Evolutionary conservation across 2,888 invertebrate species (phyloP).

Genomic region (Andrena chrysosceles): DNA sequence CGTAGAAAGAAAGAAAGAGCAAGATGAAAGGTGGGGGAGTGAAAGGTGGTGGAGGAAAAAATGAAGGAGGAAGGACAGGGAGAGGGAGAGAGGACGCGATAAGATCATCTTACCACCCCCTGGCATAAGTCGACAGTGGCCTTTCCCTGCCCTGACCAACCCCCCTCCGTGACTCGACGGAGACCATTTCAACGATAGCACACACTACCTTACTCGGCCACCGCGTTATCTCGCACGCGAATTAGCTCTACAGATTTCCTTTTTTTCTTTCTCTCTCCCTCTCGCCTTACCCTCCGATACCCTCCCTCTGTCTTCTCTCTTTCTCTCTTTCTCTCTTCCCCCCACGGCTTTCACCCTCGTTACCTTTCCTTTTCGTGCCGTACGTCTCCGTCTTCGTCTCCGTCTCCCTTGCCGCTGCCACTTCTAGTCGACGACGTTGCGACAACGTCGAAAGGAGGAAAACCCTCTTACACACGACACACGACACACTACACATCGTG

Average conservation of each 20-base stretch:
- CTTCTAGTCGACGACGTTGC: constrained; percentile 70
- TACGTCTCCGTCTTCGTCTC: constrained; percentile 6
- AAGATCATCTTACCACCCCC: constrained; percentile 78
- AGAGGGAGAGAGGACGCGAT: constrained; percentile 67
- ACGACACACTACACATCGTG: constrained; percentile 47
- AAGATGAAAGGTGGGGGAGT: constrained; percentile 31
- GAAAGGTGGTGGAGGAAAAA: constrained; percentile 69
- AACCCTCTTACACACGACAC: constrained; percentile 65
- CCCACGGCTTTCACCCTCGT: constrained; percentile 9
- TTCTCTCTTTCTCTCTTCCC: constrained; percentile 11
- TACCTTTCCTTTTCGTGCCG: constrained; percentile 38
- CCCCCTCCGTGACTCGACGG: constrained; percentile 80
- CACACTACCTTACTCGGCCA: constrained; percentile 70
- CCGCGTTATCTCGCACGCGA: constrained; percentile 84
- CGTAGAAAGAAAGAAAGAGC: constrained; percentile 61
- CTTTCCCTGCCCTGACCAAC: constrained; percentile 82
- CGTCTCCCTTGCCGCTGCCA: constrained; percentile 60
- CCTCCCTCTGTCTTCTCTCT: constrained; percentile 13
- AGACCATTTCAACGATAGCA: constrained; percentile 78
- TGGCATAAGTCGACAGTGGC: constrained; percentile 81
- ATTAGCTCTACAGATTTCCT: constrained; percentile 83
- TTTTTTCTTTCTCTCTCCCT: constrained; percentile 61
- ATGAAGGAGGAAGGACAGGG: constrained; percentile 64
- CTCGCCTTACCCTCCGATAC: constrained; percentile 13
- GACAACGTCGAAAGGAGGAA: constrained; percentile 71